These are phyloP conservation scores for Melitaea cinxia DNA, from an alignment of 1,140 invertebrate genomes.

Conservation along the genomic window DNA sequence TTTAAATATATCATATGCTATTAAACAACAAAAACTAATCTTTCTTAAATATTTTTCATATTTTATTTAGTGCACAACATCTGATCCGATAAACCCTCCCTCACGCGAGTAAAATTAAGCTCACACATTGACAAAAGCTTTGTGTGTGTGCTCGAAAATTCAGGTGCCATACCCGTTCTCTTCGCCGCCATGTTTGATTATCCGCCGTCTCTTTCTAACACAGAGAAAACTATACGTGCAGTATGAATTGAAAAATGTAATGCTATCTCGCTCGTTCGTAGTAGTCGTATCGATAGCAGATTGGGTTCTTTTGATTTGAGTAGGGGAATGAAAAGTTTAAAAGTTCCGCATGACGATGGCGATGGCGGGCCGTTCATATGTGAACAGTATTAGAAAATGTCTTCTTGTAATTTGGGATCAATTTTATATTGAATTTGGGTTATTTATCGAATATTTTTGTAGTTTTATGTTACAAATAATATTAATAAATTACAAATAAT, in stretches of 20 bases:
- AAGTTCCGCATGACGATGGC: conserved; percentile 40
- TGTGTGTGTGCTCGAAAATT: conserved; percentile 61
- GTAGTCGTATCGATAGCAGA: conserved; percentile 47
- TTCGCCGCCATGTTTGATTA: conserved; percentile 74
- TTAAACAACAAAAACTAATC: not conserved
- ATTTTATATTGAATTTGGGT: conserved; percentile 24
- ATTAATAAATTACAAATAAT: too few relatives aligned
- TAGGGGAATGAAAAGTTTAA: conserved; percentile 73
- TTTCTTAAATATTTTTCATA: not conserved
- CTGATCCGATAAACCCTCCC: conserved; percentile 26
- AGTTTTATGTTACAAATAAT: too few relatives aligned
- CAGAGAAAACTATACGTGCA: conserved; percentile 22
- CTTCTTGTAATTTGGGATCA: conserved; percentile 21
- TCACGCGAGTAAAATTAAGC: conserved; percentile 26
- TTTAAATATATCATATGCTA: too few relatives aligned
- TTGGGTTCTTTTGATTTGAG: conserved; percentile 65
- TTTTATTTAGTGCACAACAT: conserved; percentile 17
- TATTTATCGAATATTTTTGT: too few relatives aligned
- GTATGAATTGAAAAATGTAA: conserved; percentile 45
- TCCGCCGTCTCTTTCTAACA: conserved; percentile 57
- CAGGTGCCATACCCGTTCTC: conserved; percentile 54
- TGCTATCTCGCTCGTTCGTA: conserved; percentile 54
- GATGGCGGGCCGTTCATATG: conserved; percentile 25
- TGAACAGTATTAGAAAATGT: conserved; percentile 24
- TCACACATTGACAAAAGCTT: conserved; percentile 36